Evolutionary conservation across 2,888 invertebrate genomes (phyloP), one percentile per base, ranked within the genome.

Genomic region (Troides helena): DNA sequence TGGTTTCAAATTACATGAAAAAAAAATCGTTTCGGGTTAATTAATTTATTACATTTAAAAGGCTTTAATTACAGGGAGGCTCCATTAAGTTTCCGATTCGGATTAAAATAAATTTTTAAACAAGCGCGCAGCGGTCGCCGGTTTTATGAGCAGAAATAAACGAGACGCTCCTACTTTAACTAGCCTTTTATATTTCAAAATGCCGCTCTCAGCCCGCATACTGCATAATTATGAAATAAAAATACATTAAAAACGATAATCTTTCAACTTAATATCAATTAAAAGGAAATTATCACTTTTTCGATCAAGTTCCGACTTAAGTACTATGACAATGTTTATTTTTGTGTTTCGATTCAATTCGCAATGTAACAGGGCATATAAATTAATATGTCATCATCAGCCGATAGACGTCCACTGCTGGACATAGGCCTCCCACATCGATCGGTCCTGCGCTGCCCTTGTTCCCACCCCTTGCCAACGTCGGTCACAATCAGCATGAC

Each of bases 81-180:
- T 56, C 14, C 43, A 58, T 58, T 65, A 23, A 58, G 43, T 57
- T 57, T 57, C 46, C 50, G 60, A 36, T 67, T 67, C 61, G 46
- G 61, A 62, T 67, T 39, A 50, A 67, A 67, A 61, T 61, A 60
- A 53, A 66, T 67, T 67, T 67, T 67, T 56, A 23, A 67, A 67
- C 62, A 62, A 62, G 57, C 43, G 62, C 56, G 25, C 39, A n/a
- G 67, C 67, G 39, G 67, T 62, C 36, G 39, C 61, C 39, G 21
- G 21, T 61, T 67, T 67, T 67, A 67, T 67, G 57, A 53, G 23
- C 67, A 56, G 57, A 67, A 67, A 67, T 67, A 67, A 67, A 67
- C 56, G 62, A 56, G 46, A 53, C 62, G 62, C 62, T 67, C 57
- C 67, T 56, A 43, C 50, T 23, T 57, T 21, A 67, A 62, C 67